Evolutionary conservation across 2,888 invertebrate genomes (phyloP).

Genomic region (Mythimna loreyi): DNA sequence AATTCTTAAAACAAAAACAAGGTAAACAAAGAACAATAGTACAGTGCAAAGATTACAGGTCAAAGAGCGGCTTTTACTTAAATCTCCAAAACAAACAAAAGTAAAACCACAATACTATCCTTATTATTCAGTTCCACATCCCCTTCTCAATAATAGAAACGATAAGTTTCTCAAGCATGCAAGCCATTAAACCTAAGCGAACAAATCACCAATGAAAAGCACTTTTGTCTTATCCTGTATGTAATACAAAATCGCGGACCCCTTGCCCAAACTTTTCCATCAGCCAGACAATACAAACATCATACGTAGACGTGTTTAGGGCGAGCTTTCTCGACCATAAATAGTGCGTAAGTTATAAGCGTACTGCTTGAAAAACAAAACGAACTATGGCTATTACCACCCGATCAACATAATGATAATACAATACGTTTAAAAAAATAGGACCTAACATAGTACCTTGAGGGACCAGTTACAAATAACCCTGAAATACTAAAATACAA

Average conservation of each 20-base stretch:
- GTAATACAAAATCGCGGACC: slow-evolving; percentile 65
- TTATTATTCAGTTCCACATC: slow-evolving; percentile 21
- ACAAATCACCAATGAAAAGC: slow-evolving; percentile 61
- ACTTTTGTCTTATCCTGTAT: slow-evolving; percentile 55
- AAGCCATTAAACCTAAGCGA: slow-evolving; percentile 59
- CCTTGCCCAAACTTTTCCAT: slow-evolving; percentile 83
- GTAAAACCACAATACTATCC: slow-evolving; percentile 15
- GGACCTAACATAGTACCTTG: slow-evolving; percentile 19
- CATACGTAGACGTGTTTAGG: slow-evolving; percentile 78
- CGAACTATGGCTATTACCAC: too few species aligned
- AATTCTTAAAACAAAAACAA: background rate
- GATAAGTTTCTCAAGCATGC: slow-evolving; percentile 47
- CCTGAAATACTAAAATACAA: background rate
- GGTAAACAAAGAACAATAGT: background rate
- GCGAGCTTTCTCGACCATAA: slow-evolving; percentile 69
- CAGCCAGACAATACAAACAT: slow-evolving; percentile 79
- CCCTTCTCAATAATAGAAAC: slow-evolving; percentile 21
- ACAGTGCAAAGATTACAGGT: background rate
- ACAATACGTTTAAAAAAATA: too few species aligned
- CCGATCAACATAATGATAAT: too few species aligned
- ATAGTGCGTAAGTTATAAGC: slow-evolving; percentile 66
- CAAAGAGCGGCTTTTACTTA: background rate
- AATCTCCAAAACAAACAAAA: slow-evolving; percentile 18
- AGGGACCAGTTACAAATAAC: background rate
- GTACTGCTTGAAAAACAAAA: slow-evolving; percentile 35